Percentiles rank a stretch among this genome's conserved stretches.
Conservation (phyloP, 2,888 invertebrate species). For the Himalopsyche tibetana region DNA sequence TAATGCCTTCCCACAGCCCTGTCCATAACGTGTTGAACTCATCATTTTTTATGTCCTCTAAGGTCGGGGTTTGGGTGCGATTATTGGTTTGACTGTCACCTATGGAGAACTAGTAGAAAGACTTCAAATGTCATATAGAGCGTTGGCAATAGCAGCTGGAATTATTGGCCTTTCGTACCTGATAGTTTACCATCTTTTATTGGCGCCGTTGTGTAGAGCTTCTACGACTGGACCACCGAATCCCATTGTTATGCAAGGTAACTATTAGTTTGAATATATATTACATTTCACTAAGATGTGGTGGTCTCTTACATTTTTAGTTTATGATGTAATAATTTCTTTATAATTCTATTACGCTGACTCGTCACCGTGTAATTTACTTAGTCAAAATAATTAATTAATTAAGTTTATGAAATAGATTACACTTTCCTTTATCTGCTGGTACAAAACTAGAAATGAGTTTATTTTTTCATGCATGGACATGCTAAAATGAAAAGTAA, state of each 20-base stretch:
- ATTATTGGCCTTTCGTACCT: conserved; percentile 83
- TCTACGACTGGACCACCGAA: conserved; percentile 81
- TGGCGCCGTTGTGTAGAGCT: conserved; percentile 85
- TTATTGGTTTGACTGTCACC: conserved; percentile 79
- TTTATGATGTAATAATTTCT: too few species aligned
- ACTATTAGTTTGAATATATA: conserved; percentile 47
- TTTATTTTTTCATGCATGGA: too few species aligned
- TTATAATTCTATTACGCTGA: too few species aligned
- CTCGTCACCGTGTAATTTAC: too few species aligned
- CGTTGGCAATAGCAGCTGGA: conserved; percentile 82
- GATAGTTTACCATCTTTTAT: conserved; percentile 83
- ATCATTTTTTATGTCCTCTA: conserved; percentile 36
- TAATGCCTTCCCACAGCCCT: too few species aligned
- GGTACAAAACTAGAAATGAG: too few species aligned
- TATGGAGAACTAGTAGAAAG: conserved; percentile 72
- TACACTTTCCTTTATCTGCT: too few species aligned
- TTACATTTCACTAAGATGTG: too few species aligned
- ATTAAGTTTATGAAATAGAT: too few species aligned
- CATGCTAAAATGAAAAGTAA: too few species aligned
- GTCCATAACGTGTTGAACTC: neutral
- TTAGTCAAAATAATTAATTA: too few species aligned
- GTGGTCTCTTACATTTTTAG: too few species aligned
- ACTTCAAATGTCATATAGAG: conserved; percentile 77
- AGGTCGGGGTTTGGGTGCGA: conserved; percentile 86
- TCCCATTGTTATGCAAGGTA: conserved; percentile 81